A percentile compares a stretch with the other conserved stretches of the same genome.
These are phyloP conservation scores for Hydropsyche betteni DNA, from an alignment of 2,888 invertebrate genomes.

Conservation along the genomic window DNA sequence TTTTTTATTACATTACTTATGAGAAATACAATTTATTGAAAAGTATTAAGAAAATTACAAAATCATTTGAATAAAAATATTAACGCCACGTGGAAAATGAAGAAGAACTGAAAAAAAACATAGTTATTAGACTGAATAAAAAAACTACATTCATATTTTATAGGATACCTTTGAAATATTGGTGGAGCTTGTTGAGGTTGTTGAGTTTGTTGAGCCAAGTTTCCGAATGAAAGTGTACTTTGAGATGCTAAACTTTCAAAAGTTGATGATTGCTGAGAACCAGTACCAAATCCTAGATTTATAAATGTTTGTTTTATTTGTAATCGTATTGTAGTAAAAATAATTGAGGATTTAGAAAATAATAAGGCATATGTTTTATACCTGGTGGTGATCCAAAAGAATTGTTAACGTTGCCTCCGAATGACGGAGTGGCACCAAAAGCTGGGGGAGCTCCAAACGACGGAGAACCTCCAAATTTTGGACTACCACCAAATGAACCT, in stretches of 20 bases:
- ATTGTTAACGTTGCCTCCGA: conserved; percentile 64
- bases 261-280: conserved; percentile 66
- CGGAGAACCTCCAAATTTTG: conserved; percentile 39
- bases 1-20: no score
- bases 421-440: conserved; percentile 50
- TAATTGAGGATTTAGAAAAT: background rate
- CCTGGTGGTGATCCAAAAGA: conserved; percentile 58
- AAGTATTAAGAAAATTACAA: no score
- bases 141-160: no score
- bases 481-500: conserved; percentile 47
- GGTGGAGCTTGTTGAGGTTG: conserved; percentile 55
- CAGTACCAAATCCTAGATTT: conserved; percentile 61
- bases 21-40: no score
- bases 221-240: conserved; percentile 72
- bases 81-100: conserved; percentile 62
- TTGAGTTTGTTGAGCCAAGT: conserved; percentile 67
- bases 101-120: conserved; percentile 58
- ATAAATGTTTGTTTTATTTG: background rate
- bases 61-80: no score
- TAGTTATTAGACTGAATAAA: background rate
- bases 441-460: conserved; percentile 54
- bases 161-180: conserved; percentile 14
- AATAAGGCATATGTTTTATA: conserved; percentile 9
- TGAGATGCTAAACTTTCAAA: conserved; percentile 73
- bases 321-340: no score